Conservation (phyloP, 2,797 vertebrate genomes). For the Epinephelus malabaricus region DNA sequence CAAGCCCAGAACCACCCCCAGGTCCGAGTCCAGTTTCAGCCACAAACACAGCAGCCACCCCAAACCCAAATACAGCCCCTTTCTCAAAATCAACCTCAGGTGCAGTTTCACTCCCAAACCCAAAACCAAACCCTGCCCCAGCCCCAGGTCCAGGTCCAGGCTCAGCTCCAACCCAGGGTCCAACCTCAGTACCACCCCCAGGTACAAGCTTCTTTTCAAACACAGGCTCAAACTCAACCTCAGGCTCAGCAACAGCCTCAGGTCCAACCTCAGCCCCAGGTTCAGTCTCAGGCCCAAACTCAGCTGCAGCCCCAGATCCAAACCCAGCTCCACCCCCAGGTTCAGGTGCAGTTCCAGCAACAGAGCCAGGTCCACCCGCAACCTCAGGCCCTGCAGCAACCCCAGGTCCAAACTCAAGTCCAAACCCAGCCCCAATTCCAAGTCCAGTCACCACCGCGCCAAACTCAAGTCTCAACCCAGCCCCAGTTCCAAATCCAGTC, state of each 20-base stretch:
- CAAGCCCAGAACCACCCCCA: constrained; percentile 71
- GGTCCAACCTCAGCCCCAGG: constrained; percentile 42
- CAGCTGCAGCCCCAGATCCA: constrained; percentile 54
- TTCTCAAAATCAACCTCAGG: constrained; percentile 69
- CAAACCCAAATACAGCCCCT: constrained; percentile 61
- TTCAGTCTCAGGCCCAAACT: constrained; percentile 47
- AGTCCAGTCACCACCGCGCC: too few species aligned
- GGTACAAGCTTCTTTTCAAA: constrained; percentile 64
- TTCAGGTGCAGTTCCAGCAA: constrained; percentile 66
- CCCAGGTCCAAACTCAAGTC: constrained; percentile 47
- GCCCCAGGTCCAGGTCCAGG: constrained; percentile 43
- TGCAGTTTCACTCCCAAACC: constrained; percentile 69
- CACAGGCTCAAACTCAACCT: constrained; percentile 60
- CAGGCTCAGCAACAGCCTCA: constrained; percentile 59
- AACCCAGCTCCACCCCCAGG: constrained; percentile 65
- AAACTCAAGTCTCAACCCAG: too few species aligned
- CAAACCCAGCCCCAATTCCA: constrained; percentile 42
- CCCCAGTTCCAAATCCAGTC: constrained; percentile 38
- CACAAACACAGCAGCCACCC: constrained; percentile 53
- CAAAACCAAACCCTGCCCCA: constrained; percentile 53
- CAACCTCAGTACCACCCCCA: constrained; percentile 72
- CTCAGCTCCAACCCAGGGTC: constrained; percentile 58
- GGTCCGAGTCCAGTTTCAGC: constrained; percentile 73
- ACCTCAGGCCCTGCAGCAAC: constrained; percentile 47
- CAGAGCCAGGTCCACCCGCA: constrained; percentile 64